These are phyloP conservation scores for Anas platyrhynchos DNA, from an alignment of 2,113 vertebrate genomes.

Conservation along the genomic window DNA sequence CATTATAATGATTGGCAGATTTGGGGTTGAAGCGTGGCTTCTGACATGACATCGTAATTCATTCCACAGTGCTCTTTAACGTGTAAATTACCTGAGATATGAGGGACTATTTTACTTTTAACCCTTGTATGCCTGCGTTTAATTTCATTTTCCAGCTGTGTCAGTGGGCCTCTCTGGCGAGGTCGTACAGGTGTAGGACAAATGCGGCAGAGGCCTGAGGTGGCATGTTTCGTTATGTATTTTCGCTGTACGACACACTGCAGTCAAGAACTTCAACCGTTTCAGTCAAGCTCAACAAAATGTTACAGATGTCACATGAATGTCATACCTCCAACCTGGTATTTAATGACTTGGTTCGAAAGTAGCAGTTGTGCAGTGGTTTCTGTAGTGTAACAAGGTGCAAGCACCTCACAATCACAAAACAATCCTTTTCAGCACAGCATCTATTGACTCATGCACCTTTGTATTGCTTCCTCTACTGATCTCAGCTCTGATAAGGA, in stretches of 20 bases:
- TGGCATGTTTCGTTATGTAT: neutral
- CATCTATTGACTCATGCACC: neutral
- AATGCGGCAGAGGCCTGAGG: neutral
- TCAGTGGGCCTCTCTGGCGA: neutral
- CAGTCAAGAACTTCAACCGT: conserved; percentile 20
- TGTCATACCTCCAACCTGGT: conserved; percentile 19
- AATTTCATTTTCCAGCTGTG: neutral
- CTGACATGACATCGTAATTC: conserved; percentile 60
- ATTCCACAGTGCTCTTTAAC: conserved; percentile 24
- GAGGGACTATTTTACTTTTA: neutral
- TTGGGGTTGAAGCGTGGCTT: conserved; percentile 48
- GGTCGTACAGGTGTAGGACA: neutral
- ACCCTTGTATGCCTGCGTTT: neutral
- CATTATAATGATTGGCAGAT: conserved; percentile 65
- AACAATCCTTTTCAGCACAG: neutral
- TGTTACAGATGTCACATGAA: conserved; percentile 39
- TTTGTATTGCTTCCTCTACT: neutral
- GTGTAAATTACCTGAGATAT: conserved; percentile 50
- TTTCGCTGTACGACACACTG: conserved; percentile 3
- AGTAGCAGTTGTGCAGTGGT: conserved; percentile 23
- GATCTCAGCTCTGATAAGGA: neutral
- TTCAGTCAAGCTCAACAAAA: conserved; percentile 45
- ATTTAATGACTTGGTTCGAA: conserved; percentile 50
- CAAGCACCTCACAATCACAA: neutral
- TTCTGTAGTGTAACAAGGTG: neutral